Percentiles rank a stretch among this genome's conserved stretches.
Conservation (phyloP, 1,140 invertebrate species). For the Patella vulgata region DNA sequence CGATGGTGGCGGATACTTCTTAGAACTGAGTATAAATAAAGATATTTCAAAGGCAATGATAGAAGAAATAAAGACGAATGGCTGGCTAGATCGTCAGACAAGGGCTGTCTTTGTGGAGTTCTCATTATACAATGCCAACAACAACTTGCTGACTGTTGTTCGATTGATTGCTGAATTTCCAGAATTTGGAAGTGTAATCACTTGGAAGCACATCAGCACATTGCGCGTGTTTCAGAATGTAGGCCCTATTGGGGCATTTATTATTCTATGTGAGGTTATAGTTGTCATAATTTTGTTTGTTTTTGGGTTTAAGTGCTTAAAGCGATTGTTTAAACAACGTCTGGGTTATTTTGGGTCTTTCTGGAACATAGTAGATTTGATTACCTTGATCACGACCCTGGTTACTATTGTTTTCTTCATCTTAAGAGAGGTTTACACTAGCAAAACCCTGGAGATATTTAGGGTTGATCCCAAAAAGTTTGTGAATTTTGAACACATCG, state of each 20-base stretch:
- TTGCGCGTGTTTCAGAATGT: constrained; percentile 53
- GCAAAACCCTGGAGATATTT: constrained; percentile 5
- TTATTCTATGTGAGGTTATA: constrained; percentile 48
- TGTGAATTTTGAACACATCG: constrained; percentile 46
- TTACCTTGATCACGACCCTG: constrained; percentile 55
- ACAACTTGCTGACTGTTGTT: constrained; percentile 47
- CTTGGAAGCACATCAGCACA: constrained; percentile 49
- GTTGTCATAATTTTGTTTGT: constrained; percentile 43
- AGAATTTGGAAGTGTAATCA: constrained; percentile 64
- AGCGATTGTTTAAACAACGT: constrained; percentile 40
- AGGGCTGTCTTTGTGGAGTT: constrained; percentile 70
- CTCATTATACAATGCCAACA: constrained; percentile 69
- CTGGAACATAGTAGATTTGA: constrained; percentile 65
- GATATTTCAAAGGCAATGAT: constrained; percentile 46
- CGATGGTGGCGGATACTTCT: constrained; percentile 48
- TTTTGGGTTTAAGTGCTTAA: constrained; percentile 31
- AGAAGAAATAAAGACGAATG: constrained; percentile 53
- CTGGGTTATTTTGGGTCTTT: constrained; percentile 58
- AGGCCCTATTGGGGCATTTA: constrained; percentile 42
- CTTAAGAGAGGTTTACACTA: constrained; percentile 32
- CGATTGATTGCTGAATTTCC: constrained; percentile 65
- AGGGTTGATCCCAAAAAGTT: constrained; percentile 21
- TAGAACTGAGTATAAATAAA: constrained; percentile 44
- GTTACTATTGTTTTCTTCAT: constrained; percentile 58
- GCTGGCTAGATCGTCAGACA: constrained; percentile 70